phyloP scores from a whole-genome alignment of 1,140 invertebrate genomes.

The Micrasema minimum region DNA sequence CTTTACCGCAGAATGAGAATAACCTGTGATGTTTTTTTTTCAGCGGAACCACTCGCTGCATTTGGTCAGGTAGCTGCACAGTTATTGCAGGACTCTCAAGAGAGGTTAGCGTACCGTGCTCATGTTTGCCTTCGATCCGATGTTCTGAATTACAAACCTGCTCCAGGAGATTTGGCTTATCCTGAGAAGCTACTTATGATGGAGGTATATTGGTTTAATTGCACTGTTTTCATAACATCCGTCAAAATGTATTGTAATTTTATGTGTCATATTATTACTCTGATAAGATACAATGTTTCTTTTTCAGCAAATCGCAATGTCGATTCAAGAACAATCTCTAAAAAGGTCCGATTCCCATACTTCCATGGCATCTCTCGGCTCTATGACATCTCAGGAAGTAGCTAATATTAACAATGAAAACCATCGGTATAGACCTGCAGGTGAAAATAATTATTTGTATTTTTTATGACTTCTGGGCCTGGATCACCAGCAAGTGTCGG shows the following conservation, averaged over 20 bases:
- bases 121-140: constrained; percentile 95
- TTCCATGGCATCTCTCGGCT: constrained; percentile 74
- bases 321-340: constrained; percentile 73
- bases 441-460: constrained; percentile 28
- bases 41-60: constrained; percentile 75
- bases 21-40: constrained; percentile 46
- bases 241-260: not conserved
- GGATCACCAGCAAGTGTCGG: too few species aligned
- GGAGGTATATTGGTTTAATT: constrained; percentile 69
- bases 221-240: not conserved
- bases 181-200: constrained; percentile 98
- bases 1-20: too few species aligned
- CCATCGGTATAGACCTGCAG: constrained; percentile 44
- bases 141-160: constrained; percentile 89
- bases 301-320: constrained; percentile 78
- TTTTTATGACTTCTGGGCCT: too few species aligned
- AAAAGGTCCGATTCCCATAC: constrained; percentile 74
- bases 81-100: constrained; percentile 95
- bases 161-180: constrained; percentile 95
- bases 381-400: constrained; percentile 72
- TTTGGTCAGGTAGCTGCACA: constrained; percentile 88
- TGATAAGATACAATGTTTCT: too few species aligned
- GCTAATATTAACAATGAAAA: constrained; percentile 66
- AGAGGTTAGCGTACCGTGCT: constrained; percentile 94
- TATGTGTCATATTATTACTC: too few species aligned